These are phyloP conservation scores for Peromyscus polionotus DNA, from an alignment of 2,113 vertebrate species.

Conservation along the genomic window DNA sequence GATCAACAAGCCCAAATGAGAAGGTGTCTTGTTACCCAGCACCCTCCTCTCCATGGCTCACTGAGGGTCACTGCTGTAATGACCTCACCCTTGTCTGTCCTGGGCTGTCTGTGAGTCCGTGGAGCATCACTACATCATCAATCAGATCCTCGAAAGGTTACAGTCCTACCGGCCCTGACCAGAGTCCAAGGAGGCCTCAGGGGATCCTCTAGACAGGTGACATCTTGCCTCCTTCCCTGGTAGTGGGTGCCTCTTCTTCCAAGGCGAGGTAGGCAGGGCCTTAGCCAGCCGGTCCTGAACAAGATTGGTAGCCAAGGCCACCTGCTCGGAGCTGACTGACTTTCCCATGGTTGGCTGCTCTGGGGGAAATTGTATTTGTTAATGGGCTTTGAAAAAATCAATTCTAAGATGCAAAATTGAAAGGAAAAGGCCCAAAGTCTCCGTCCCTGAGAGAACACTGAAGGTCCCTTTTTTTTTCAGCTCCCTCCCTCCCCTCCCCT, in stretches of 20 bases:
- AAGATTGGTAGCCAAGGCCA: not conserved
- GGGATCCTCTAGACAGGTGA: not conserved
- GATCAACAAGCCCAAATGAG: not conserved
- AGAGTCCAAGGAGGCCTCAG: not conserved
- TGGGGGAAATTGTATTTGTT: not conserved
- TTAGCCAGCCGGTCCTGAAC: not conserved
- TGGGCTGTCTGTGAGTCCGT: not conserved
- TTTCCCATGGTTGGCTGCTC: not conserved
- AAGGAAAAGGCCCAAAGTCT: not conserved
- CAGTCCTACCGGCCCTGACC: not conserved
- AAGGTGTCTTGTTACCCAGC: not conserved
- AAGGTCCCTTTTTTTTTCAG: not conserved
- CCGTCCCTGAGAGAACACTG: not conserved
- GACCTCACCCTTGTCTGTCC: not conserved
- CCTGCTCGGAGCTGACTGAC: not conserved
- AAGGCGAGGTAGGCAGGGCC: not conserved
- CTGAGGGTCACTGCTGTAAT: not conserved
- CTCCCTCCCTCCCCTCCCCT: too few relatives aligned
- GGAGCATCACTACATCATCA: not conserved
- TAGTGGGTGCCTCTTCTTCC: not conserved
- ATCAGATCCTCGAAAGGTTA: not conserved
- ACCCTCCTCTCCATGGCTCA: not conserved
- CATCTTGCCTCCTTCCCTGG: not conserved
- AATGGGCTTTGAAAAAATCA: not conserved
- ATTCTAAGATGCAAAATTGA: constrained; percentile 1